Percentiles rank a stretch among this genome's conserved stretches.
Conservation (phyloP, 2,888 invertebrate genomes). For the Lysandra coridon region DNA sequence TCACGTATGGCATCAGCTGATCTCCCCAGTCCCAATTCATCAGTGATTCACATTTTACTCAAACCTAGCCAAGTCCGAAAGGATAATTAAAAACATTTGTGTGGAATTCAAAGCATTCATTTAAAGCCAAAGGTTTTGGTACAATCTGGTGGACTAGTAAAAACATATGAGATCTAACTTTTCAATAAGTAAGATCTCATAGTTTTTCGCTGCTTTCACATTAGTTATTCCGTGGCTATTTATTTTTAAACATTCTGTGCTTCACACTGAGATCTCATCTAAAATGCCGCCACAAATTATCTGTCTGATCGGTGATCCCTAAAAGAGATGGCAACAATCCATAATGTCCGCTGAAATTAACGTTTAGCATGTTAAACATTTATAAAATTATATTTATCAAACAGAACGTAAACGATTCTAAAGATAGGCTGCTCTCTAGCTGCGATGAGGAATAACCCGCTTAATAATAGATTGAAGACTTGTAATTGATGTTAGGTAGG, state of each 20-base stretch:
- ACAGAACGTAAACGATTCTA: not conserved
- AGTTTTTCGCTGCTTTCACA: not conserved
- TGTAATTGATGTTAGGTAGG: no score
- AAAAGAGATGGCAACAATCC: constrained; percentile 26
- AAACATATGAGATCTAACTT: not conserved
- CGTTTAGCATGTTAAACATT: not conserved
- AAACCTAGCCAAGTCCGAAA: not conserved
- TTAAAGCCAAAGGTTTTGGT: not conserved
- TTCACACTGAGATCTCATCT: not conserved
- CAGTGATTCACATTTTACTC: not conserved
- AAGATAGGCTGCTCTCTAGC: constrained; percentile 2
- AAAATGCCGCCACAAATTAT: not conserved
- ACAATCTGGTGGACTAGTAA: not conserved
- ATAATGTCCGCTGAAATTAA: constrained; percentile 6
- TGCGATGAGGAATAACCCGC: not conserved
- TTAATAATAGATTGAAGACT: not conserved
- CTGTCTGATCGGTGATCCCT: constrained; percentile 6
- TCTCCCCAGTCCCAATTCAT: not conserved
- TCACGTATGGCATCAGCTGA: constrained; percentile 6
- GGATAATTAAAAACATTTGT: not conserved
- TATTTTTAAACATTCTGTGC: constrained; percentile 2
- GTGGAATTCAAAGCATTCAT: no score
- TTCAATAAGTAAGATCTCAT: not conserved
- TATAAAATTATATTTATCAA: constrained; percentile 24
- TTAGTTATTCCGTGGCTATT: not conserved